Base-by-base conservation (phyloP, 2,113 vertebrate genomes). In the Melanerpes aurifrons region DNA sequence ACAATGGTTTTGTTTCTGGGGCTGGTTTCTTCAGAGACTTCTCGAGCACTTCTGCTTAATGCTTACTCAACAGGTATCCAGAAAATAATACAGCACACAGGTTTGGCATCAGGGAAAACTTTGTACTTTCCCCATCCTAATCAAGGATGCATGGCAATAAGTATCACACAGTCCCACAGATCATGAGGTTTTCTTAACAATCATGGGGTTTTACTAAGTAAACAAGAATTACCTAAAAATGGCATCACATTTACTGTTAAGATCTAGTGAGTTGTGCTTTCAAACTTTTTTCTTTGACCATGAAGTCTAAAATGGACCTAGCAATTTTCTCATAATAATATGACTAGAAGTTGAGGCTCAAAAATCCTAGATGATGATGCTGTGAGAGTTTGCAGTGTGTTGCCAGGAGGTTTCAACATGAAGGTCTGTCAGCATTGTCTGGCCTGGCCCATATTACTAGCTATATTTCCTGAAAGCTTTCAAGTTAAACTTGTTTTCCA, bases 401-500 rank as follows among this genome's bases (percentile, higher is more conserved):
- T 24, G 25, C 31, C 64, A 61, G 66, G 80, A 82, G 57, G 45
- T 40, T 91, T 74, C 2, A 7, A 31, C 21, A 45, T 2, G 8
- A 58, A 58, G 3, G 9, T 50, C 48, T 87, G 75, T 86, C 72
- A 82, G 9, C 56, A 28, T 28, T 37, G 37, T 40, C 56, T 74
- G 35, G 17, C 50, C 66, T 82, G 69, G 25, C 50, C 71, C 45
- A 32, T 7, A 64, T 24, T 83, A 58, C n/a, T 48, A 69, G 28
- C 32, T 76, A 22, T 68, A 79, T 57, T 76, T 92, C 85, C 84
- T 83, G 80, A 72, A 93, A 92, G 26, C 50, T 86, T 90, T 76
- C 86, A 88, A 78, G 48, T 63, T 68, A 92, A 95, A 91, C 50
- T 74, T 82, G 45, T 67, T 92, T 96, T 88, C 87, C 61, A 87